A percentile compares a stretch with the other conserved stretches of the same genome.
Evolutionary conservation across 2,888 invertebrate species (phyloP).

Genomic region (Cheilosia soror): DNA sequence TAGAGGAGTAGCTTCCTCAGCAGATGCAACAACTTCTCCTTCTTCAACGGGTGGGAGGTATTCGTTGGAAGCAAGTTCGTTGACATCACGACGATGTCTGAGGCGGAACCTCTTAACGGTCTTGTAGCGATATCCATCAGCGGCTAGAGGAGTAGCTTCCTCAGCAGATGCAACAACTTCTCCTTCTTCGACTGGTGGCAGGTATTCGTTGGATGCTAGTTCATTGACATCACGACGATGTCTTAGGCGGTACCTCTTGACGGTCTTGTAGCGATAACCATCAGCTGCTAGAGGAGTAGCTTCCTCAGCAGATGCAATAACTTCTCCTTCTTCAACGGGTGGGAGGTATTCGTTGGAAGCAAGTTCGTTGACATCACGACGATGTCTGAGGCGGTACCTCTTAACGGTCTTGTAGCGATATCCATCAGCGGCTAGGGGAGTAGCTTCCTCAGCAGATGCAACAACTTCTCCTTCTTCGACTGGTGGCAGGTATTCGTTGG

Average conservation of each 20-base stretch:
- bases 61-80: conserved; percentile 44
- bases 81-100: conserved; percentile 79
- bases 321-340: conserved; percentile 63
- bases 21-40: conserved; percentile 39
- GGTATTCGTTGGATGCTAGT: conserved; percentile 5
- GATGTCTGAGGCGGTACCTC: conserved; percentile 69
- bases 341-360: conserved; percentile 78
- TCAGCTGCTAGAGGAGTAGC: conserved; percentile 76
- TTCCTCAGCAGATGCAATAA: too few species aligned
- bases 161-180: too few species aligned
- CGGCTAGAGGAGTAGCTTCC: conserved; percentile 33
- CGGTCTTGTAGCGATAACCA: conserved; percentile 81
- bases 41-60: conserved; percentile 52
- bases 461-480: background rate
- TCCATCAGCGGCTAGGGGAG: conserved; percentile 15
- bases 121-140: conserved; percentile 79
- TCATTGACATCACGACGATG: too few species aligned
- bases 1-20: conserved; percentile 46
- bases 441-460: too few species aligned
- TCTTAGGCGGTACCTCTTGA: conserved; percentile 76
- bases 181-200: too few species aligned
- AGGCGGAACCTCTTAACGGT: conserved; percentile 78
- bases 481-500: background rate
- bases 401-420: conserved; percentile 65
- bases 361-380: conserved; percentile 78